Conservation (phyloP, 2,113 vertebrate species). For the Tachuris rubrigastra region DNA sequence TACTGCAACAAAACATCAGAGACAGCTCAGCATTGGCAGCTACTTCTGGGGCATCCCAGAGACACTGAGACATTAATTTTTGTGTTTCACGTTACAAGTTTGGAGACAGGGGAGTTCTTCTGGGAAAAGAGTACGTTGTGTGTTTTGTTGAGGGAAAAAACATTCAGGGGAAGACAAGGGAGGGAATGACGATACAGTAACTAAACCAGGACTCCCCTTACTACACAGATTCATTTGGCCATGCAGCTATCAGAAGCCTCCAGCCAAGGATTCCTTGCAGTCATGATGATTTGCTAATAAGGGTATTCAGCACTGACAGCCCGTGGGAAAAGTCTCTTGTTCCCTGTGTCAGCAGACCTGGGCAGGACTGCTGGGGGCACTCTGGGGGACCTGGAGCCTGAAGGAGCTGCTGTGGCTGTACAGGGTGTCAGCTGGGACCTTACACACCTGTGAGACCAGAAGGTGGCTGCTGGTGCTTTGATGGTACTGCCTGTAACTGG, state of each 20-base stretch:
- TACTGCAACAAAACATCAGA: slow-evolving; percentile 71
- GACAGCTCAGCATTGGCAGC: not conserved
- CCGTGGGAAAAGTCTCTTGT: not conserved
- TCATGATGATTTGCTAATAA: not conserved
- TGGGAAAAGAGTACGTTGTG: not conserved
- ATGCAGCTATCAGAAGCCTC: not conserved
- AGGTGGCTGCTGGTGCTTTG: not conserved
- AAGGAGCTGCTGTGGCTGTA: not conserved
- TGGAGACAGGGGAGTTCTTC: not conserved
- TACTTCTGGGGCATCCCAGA: not conserved
- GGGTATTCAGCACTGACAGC: not conserved
- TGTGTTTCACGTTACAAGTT: not conserved
- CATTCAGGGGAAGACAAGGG: not conserved
- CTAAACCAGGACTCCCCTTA: not conserved
- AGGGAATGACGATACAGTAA: not conserved
- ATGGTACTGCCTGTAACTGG: not conserved
- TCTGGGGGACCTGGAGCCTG: not conserved
- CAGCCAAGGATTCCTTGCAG: not conserved
- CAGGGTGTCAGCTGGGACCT: not conserved
- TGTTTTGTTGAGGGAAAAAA: not conserved
- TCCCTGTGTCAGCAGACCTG: not conserved
- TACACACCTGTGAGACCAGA: not conserved
- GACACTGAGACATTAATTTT: accelerated
- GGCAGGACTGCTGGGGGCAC: not conserved
- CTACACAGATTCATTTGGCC: not conserved